A percentile compares a stretch with the other conserved stretches of the same genome.
These are phyloP conservation scores for Aricia artaxerxes DNA, from an alignment of 2,888 invertebrate genomes.

Conservation along the genomic window DNA sequence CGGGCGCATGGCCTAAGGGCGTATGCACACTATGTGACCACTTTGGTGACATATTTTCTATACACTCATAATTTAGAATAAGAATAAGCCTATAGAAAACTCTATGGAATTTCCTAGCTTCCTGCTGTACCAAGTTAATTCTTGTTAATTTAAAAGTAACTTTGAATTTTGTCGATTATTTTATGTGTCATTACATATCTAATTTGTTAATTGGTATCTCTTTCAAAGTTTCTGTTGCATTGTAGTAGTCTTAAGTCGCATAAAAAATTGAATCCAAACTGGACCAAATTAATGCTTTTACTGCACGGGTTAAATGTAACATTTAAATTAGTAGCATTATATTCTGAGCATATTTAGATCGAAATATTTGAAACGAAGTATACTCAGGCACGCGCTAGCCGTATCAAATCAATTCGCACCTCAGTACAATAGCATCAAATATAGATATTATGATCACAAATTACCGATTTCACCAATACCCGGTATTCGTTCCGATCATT, in stretches of 20 bases:
- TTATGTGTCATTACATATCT: neutral
- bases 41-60: too few relatives aligned
- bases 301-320: neutral
- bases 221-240: neutral
- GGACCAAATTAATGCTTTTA: neutral
- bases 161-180: neutral
- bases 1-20: constrained; percentile 40
- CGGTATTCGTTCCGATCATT: constrained; percentile 75
- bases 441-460: constrained; percentile 64
- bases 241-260: neutral
- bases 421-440: constrained; percentile 64
- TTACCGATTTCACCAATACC: constrained; percentile 66
- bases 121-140: neutral
- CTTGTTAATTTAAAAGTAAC: too few relatives aligned
- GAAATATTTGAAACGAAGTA: neutral
- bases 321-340: neutral
- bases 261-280: neutral
- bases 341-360: neutral
- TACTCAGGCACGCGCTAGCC: constrained; percentile 53
- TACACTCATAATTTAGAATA: too few relatives aligned
- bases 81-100: too few relatives aligned
- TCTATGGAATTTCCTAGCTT: too few relatives aligned
- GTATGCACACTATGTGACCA: neutral
- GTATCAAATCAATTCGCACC: constrained; percentile 67
- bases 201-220: too few relatives aligned